Evolutionary conservation across 2,888 invertebrate genomes (phyloP).

Genomic region (Drosophila rubida): DNA sequence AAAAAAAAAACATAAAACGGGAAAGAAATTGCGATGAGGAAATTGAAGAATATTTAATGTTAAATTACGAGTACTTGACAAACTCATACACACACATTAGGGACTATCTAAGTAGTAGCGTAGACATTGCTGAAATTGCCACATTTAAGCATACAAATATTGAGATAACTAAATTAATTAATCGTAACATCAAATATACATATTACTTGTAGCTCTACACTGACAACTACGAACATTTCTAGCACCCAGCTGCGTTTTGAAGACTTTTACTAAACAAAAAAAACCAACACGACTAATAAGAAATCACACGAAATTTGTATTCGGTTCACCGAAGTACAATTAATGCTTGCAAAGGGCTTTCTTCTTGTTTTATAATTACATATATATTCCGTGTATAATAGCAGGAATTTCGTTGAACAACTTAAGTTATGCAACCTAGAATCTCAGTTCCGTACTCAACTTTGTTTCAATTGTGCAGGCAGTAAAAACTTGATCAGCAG

Average conservation of each 20-base stretch:
- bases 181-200: conserved; percentile 14
- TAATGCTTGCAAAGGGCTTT: conserved; percentile 10
- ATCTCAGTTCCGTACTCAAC: too few species aligned
- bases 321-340: conserved; percentile 21
- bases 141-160: conserved; percentile 43
- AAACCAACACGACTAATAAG: conserved; percentile 24
- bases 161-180: conserved; percentile 7
- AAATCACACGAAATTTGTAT: background rate
- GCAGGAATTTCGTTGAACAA: too few species aligned
- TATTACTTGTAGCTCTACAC: conserved; percentile 19
- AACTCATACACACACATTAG: conserved; percentile 58
- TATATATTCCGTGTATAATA: too few species aligned
- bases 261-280: conserved; percentile 60
- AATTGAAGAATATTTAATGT: conserved; percentile 8
- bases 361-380: too few species aligned
- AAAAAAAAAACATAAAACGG: conserved; percentile 10
- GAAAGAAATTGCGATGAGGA: background rate
- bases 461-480: too few species aligned
- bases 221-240: conserved; percentile 26
- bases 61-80: conserved; percentile 9
- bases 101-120: conserved; percentile 61
- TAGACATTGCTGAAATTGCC: conserved; percentile 57
- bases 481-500: background rate
- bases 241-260: conserved; percentile 61
- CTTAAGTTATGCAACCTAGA: too few species aligned